Conservation (phyloP, 1,140 invertebrate species). For the Steinernema feltiae region DNA sequence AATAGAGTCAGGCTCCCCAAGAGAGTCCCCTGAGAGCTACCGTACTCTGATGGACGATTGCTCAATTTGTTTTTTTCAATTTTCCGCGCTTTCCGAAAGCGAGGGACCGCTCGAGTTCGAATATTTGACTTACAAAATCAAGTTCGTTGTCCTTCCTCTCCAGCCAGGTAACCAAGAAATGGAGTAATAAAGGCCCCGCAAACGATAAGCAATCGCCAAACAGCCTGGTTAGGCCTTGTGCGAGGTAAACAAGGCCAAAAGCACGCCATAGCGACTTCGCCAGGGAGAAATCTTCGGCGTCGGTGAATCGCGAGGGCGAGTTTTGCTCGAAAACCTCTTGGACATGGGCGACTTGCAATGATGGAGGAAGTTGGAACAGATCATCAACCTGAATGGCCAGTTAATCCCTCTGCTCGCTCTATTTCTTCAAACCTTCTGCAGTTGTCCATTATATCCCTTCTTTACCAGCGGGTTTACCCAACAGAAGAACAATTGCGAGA, state of each 20-base stretch:
- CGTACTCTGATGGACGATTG: conserved; percentile 2
- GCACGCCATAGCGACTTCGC: conserved; percentile 71
- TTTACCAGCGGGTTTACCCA: conserved; percentile 50
- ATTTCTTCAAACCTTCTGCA: conserved; percentile 37
- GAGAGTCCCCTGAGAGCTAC: too few relatives aligned
- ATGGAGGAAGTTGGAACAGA: conserved; percentile 48
- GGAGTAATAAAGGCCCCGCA: conserved; percentile 79
- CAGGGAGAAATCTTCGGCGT: conserved; percentile 62
- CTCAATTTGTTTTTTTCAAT: conserved; percentile 60
- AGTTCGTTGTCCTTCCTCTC: conserved; percentile 66
- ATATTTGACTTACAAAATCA: conserved; percentile 66
- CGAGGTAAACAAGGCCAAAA: conserved; percentile 81
- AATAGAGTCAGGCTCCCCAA: too few relatives aligned
- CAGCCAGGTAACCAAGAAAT: conserved; percentile 73
- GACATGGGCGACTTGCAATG: conserved; percentile 34
- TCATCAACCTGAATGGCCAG: conserved; percentile 44
- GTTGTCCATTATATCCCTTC: conserved; percentile 46
- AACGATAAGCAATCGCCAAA: conserved; percentile 76
- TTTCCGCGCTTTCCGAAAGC: conserved; percentile 66
- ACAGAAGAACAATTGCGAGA: conserved; percentile 53
- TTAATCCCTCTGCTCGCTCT: not conserved
- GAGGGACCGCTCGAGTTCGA: conserved; percentile 66
- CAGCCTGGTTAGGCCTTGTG: conserved; percentile 78
- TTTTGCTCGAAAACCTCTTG: conserved; percentile 45
- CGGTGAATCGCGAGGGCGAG: conserved; percentile 39